Evolutionary conservation across 2,888 invertebrate genomes (phyloP).

Genomic region (Trachelus troglodyta): DNA sequence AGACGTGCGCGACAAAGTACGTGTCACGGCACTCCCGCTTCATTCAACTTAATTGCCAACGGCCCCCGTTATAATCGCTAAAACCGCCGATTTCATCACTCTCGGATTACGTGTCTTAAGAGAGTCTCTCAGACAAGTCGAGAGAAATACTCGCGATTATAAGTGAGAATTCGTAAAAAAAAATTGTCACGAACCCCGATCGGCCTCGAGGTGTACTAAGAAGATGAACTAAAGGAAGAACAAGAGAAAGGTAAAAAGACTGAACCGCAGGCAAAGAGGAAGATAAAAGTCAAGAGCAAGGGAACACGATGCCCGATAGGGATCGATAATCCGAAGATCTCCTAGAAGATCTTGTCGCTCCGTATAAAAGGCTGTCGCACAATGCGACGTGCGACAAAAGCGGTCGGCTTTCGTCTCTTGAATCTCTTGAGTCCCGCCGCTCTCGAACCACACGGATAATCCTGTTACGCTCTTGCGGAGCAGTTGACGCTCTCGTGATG

Average conservation of each 20-base stretch:
- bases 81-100: conserved; percentile 49
- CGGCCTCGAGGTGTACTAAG: too few species aligned
- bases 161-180: too few species aligned
- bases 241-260: too few species aligned
- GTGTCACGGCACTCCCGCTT: conserved; percentile 61
- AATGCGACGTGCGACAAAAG: conserved; percentile 18
- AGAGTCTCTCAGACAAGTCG: too few species aligned
- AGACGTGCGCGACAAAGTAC: conserved; percentile 58
- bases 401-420: conserved; percentile 12
- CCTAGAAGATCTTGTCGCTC: conserved; percentile 9
- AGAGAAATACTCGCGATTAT: too few species aligned
- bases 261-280: too few species aligned
- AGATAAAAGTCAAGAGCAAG: conserved; percentile 16
- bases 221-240: too few species aligned
- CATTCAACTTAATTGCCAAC: conserved; percentile 58
- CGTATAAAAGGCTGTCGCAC: conserved; percentile 15
- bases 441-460: conserved; percentile 40
- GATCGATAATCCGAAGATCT: conserved; percentile 22
- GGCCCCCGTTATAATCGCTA: conserved; percentile 30
- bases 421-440: conserved; percentile 23
- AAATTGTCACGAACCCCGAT: too few species aligned
- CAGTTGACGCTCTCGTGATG: conserved; percentile 34
- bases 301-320: conserved; percentile 7
- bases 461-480: conserved; percentile 50
- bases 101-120: conserved; percentile 11